phyloP scores from a whole-genome alignment of 2,113 vertebrate species.

The Anarrhichthys ocellatus region DNA sequence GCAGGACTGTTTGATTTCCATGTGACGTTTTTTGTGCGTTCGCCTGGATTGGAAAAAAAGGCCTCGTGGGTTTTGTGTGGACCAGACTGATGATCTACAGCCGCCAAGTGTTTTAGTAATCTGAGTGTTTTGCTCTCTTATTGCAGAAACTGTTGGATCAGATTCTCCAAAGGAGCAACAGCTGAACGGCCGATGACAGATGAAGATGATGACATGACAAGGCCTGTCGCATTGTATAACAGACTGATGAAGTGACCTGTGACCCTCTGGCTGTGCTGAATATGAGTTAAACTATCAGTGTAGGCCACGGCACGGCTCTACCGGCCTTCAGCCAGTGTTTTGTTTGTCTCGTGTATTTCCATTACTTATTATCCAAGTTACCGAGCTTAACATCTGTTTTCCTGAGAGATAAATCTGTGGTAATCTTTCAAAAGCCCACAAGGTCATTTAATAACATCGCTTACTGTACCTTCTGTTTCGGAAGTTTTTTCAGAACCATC shows the following conservation, averaged over 20 bases:
- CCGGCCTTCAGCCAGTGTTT: not conserved
- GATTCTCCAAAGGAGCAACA: slow-evolving; percentile 88
- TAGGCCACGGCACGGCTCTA: not conserved
- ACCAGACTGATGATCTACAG: not conserved
- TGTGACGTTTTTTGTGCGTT: not conserved
- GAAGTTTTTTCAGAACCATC: slow-evolving; percentile 24
- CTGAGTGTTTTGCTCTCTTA: slow-evolving; percentile 9
- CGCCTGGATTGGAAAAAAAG: not conserved
- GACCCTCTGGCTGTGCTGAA: not conserved
- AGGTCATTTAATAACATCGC: slow-evolving; percentile 24
- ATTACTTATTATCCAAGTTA: not conserved
- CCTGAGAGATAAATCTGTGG: slow-evolving; percentile 15
- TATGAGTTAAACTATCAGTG: slow-evolving; percentile 1
- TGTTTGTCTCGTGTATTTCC: not conserved
- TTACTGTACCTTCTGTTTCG: not conserved
- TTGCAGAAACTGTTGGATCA: slow-evolving; percentile 81
- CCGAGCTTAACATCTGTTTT: slow-evolving; percentile 46
- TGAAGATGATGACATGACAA: not conserved
- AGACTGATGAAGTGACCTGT: slow-evolving; percentile 8
- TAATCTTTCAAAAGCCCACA: slow-evolving; percentile 22
- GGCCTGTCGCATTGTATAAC: not conserved
- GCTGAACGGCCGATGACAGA: slow-evolving; percentile 69
- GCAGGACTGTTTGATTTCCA: slow-evolving; percentile 12
- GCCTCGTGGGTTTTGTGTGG: not conserved
- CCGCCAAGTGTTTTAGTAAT: slow-evolving; percentile 9